Evolutionary conservation across 2,888 invertebrate species (phyloP), one percentile per base, ranked within the genome.

Genomic region (Allophyes oxyacanthae): DNA sequence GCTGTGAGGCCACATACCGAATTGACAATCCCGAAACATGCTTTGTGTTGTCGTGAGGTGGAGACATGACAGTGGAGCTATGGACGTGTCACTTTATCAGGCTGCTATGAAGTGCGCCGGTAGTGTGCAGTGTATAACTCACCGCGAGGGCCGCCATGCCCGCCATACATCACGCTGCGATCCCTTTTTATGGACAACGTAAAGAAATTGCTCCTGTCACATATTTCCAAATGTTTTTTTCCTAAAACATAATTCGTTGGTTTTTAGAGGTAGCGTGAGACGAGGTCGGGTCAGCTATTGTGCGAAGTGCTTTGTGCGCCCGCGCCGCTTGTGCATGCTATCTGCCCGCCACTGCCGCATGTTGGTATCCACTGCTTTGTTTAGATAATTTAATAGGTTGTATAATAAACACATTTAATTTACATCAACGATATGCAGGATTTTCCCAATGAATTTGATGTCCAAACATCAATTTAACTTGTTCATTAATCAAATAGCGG

Each of bases 141-240:
- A 75, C 32, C n/a, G 49, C 40, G 28, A 32, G 10, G 45, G 41
- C 48, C 48, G 30, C 34, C 25, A 34, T 30, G 41, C 48, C 56
- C 64, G 71, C 76, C 81, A 85, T 89, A 88, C 75, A 87, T 88
- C 88, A 87, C 83, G 58, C 49, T 49, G 62, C 50, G 34, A 43
- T 41, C 63, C 78, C 71, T 81, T 77, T 77, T 76, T 77, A 70
- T 74, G 78, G 72, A 81, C 61, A 74, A 72, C 72, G 63, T 75
- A 71, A 81, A 84, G 79, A 83, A 81, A 84, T 83, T 75, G 82
- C 82, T 78, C 57, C 84, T 79, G 84, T 83, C 84, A 67, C 37
- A 54, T 64, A 51, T 70, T 53, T 58, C 26, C 26, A 58, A 45
- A 20, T n/a, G 52, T 42, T 72, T 75, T 79, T 81, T 82, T 81